A percentile compares a stretch with the other conserved stretches of the same genome.
phyloP scores from a whole-genome alignment of 2,113 vertebrate genomes.

The Carlito syrichta region DNA sequence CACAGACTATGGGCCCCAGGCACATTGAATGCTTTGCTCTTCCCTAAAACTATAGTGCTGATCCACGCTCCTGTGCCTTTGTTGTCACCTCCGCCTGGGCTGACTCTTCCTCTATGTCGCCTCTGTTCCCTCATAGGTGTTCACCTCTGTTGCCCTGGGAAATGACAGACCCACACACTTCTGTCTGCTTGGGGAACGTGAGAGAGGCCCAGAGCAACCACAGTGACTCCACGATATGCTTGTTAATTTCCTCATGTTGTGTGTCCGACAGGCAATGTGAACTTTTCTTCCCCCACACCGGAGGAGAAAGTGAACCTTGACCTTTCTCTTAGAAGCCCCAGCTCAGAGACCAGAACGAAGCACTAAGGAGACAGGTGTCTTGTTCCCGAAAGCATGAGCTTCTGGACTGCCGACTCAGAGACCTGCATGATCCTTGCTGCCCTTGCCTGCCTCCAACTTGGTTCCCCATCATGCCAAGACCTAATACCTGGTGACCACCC shows the following conservation, averaged over 20 bases:
- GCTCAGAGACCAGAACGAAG: background rate
- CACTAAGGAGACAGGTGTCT: background rate
- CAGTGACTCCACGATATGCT: too few relatives aligned
- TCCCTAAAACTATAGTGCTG: background rate
- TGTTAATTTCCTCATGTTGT: background rate
- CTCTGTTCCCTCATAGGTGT: background rate
- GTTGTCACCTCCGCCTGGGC: rapidly evolving
- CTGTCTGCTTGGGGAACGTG: background rate
- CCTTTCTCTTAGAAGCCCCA: background rate
- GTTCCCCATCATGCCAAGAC: background rate
- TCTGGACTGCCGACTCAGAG: background rate
- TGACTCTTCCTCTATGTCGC: background rate
- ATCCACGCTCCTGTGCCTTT: rapidly evolving
- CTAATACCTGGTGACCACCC: background rate
- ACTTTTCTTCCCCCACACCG: background rate
- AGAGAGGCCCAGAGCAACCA: background rate
- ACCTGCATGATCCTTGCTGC: too few relatives aligned
- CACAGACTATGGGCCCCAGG: background rate
- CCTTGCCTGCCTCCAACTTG: background rate
- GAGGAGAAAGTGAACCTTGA: background rate
- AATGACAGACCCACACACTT: background rate
- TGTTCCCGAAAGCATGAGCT: background rate
- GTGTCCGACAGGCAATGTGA: background rate
- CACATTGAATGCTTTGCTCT: rapidly evolving
- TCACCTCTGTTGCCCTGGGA: too few relatives aligned